Conservation (phyloP, 2,888 invertebrate species). For the Agrotis puta region DNA sequence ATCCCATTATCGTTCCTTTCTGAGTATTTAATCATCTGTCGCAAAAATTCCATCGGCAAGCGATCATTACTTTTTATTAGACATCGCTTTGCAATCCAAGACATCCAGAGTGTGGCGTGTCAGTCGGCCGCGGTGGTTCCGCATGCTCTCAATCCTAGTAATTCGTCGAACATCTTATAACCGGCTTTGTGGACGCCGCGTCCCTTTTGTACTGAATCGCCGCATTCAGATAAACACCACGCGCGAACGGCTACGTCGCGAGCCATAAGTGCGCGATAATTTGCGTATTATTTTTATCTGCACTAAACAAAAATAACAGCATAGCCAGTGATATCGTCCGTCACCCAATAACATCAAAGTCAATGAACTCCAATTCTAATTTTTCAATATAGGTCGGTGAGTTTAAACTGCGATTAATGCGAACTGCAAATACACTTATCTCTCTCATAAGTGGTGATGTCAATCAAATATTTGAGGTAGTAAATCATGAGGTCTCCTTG, state of each 20-base stretch:
- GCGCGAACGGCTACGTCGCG: constrained; percentile 30
- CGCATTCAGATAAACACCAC: constrained; percentile 55
- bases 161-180: constrained; percentile 77
- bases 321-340: constrained; percentile 34
- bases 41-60: constrained; percentile 50
- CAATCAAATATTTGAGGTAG: constrained; percentile 37
- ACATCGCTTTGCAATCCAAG: constrained; percentile 61
- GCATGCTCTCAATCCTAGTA: constrained; percentile 79
- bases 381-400: constrained; percentile 28
- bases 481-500: constrained; percentile 49
- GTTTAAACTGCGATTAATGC: constrained; percentile 25
- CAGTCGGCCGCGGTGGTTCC: constrained; percentile 85
- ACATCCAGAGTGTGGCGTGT: constrained; percentile 75
- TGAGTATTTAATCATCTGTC: constrained; percentile 52
- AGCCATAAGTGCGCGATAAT: constrained; percentile 40
- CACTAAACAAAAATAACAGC: constrained; percentile 51
- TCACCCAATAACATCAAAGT: constrained; percentile 58
- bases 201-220: constrained; percentile 61
- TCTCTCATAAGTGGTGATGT: constrained; percentile 14
- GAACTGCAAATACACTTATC: constrained; percentile 30
- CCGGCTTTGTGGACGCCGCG: constrained; percentile 61
- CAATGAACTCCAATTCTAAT: constrained; percentile 59
- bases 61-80: constrained; percentile 63
- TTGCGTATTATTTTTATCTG: constrained; percentile 53
- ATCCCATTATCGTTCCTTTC: constrained; percentile 48